Evolutionary conservation across 2,888 invertebrate species (phyloP).

Genomic region (Leucoptera coffeella): DNA sequence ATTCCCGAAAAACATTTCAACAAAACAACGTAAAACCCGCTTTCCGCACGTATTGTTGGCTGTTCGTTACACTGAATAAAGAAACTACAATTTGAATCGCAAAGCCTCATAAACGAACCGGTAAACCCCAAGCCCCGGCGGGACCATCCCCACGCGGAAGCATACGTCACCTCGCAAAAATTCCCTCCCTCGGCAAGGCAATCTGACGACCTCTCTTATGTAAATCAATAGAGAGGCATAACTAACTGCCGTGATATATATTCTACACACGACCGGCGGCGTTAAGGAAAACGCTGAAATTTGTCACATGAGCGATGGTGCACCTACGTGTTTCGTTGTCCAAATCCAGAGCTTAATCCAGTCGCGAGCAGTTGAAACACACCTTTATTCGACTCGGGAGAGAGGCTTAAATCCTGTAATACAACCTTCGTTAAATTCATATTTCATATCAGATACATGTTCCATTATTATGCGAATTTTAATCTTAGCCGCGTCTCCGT

Average conservation of each 20-base stretch:
- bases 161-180: too few relatives aligned
- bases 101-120: conserved; percentile 42
- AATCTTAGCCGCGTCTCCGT: conserved; percentile 35
- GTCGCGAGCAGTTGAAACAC: conserved; percentile 42
- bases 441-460: conserved; percentile 28
- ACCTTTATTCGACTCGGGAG: conserved; percentile 50
- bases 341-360: conserved; percentile 44
- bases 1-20: conserved; percentile 23
- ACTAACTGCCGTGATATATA: conserved; percentile 32
- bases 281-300: conserved; percentile 53
- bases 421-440: conserved; percentile 28
- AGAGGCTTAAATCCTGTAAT: conserved; percentile 42
- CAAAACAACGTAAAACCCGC: conserved; percentile 21
- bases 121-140: conserved; percentile 29
- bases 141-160: too few relatives aligned
- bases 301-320: conserved; percentile 55
- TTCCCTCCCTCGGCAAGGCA: too few relatives aligned
- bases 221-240: conserved; percentile 41
- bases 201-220: conserved; percentile 14
- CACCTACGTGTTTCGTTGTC: conserved; percentile 36
- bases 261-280: conserved; percentile 46
- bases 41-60: conserved; percentile 43
- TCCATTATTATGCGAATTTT: conserved; percentile 37
- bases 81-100: conserved; percentile 41
- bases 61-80: conserved; percentile 36